Evolutionary conservation across 2,113 vertebrate genomes (phyloP).

Genomic region (Oncorhynchus nerka): DNA sequence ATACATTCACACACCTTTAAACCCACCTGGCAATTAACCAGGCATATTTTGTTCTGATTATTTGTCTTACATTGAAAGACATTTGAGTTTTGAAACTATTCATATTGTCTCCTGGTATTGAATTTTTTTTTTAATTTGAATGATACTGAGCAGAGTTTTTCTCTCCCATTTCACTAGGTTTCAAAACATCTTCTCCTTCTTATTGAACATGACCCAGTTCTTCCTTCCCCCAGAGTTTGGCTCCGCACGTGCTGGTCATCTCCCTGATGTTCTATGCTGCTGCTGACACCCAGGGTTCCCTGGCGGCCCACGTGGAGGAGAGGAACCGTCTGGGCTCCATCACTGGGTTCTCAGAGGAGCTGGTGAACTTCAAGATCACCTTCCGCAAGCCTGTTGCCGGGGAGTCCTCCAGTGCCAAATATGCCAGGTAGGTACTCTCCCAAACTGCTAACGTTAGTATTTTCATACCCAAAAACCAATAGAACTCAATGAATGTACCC

Average conservation of each 20-base stretch:
- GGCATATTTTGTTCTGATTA: no score
- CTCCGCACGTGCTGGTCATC: conserved; percentile 72
- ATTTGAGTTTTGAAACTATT: no score
- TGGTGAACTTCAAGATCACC: conserved; percentile 86
- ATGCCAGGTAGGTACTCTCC: conserved; percentile 76
- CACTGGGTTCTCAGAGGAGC: conserved; percentile 81
- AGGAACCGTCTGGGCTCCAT: conserved; percentile 73
- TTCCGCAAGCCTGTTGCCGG: conserved; percentile 78
- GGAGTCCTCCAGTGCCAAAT: conserved; percentile 64
- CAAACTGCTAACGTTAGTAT: not conserved
- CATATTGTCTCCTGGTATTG: no score
- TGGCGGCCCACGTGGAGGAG: conserved; percentile 77
- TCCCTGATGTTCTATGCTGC: conserved; percentile 94
- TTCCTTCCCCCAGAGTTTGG: conserved; percentile 53
- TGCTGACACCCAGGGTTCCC: conserved; percentile 81
- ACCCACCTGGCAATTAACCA: no score
- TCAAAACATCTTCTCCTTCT: no score
- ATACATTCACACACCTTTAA: no score
- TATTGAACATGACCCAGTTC: no score
- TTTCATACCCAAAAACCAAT: not conserved
- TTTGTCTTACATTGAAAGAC: no score
- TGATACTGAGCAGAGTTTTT: no score
- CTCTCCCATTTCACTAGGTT: no score
- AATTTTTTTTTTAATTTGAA: no score
- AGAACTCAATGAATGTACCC: no score